These are phyloP conservation scores for Marronus borbonicus DNA, from an alignment of 2,888 invertebrate genomes.

Conservation along the genomic window DNA sequence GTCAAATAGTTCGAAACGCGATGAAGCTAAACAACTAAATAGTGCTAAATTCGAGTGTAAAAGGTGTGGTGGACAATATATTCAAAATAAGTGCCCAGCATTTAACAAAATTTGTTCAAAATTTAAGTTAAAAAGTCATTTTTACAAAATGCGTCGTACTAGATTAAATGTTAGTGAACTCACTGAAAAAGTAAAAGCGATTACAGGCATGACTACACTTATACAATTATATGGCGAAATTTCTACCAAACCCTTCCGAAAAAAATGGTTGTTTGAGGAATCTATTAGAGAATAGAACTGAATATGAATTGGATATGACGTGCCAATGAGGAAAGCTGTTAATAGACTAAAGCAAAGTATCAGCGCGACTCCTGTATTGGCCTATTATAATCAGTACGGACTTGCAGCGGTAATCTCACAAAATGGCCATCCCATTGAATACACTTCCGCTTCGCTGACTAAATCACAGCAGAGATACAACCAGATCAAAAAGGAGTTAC, in stretches of 20 bases:
- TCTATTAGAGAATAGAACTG: background rate
- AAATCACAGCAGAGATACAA: too few species aligned
- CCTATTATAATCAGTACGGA: background rate
- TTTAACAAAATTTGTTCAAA: background rate
- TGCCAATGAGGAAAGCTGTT: background rate
- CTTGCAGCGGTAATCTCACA: slow-evolving; percentile 48
- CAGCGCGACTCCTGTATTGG: background rate
- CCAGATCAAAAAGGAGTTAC: slow-evolving; percentile 18
- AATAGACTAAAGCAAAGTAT: background rate
- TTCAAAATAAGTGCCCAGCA: slow-evolving; percentile 13
- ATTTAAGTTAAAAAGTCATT: slow-evolving; percentile 11
- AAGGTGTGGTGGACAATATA: background rate
- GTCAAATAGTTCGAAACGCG: background rate
- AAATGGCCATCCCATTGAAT: slow-evolving; percentile 50
- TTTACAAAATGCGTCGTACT: background rate
- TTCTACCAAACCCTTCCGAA: background rate
- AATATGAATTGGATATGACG: background rate
- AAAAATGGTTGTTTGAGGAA: background rate
- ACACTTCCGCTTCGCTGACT: slow-evolving; percentile 45
- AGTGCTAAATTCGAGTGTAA: background rate
- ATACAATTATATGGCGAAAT: background rate
- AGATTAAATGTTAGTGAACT: too few species aligned
- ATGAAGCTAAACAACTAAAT: slow-evolving; percentile 5
- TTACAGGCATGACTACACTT: background rate
- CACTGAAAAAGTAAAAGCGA: background rate